Percentiles rank a stretch among this genome's conserved stretches.
phyloP scores from a whole-genome alignment of 2,797 vertebrate genomes.

The Poeciliopsis infans region DNA sequence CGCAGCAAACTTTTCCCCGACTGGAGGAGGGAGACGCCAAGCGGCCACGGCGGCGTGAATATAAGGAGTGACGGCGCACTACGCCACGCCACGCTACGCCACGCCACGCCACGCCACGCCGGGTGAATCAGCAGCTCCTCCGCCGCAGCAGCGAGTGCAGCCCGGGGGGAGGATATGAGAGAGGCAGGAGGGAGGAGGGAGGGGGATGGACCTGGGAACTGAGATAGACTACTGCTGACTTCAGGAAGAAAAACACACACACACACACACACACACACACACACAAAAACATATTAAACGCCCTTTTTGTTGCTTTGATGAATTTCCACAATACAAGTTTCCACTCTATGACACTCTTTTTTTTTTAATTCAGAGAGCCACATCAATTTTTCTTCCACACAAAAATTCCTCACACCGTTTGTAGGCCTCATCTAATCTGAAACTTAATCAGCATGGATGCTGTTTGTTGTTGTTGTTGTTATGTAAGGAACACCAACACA shows the following conservation, averaged over 20 bases:
- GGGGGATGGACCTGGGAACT: not conserved
- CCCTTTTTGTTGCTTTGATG: not conserved
- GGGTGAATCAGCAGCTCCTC: not conserved
- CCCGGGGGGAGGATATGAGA: constrained; percentile 37
- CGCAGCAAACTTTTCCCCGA: constrained; percentile 24
- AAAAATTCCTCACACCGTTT: not conserved
- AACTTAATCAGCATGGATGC: not conserved
- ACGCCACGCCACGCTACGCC: not conserved
- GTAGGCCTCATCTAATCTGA: not conserved
- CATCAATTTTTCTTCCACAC: not conserved
- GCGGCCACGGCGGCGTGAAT: not conserved
- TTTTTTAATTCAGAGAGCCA: not conserved
- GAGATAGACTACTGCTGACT: constrained; percentile 26
- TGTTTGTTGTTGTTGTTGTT: not conserved
- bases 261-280: too few relatives aligned
- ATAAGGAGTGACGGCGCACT: not conserved
- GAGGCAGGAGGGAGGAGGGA: constrained; percentile 16
- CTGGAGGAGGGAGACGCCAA: constrained; percentile 43
- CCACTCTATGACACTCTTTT: not conserved
- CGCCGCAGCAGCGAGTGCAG: constrained; percentile 15
- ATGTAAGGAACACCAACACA: not conserved
- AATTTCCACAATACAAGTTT: not conserved
- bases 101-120: not conserved
- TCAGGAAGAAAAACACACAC: constrained; percentile 1
- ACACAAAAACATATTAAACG: not conserved